A percentile compares a stretch with the other conserved stretches of the same genome.
Conservation (phyloP, 2,113 vertebrate genomes). For the Cnemophilus loriae region DNA sequence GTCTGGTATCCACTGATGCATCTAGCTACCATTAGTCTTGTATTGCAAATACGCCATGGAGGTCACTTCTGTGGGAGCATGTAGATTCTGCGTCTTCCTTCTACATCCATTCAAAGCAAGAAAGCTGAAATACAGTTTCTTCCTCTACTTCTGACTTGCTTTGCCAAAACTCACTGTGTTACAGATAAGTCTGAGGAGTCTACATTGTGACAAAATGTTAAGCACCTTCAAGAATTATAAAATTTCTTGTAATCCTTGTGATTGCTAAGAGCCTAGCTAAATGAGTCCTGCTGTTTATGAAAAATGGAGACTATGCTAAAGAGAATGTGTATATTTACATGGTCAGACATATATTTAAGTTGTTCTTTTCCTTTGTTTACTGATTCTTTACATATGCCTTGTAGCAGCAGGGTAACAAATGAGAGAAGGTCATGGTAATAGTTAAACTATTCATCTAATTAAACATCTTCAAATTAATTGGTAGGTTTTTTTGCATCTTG, state of each 20-base stretch:
- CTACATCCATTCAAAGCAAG: background rate
- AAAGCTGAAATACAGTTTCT: background rate
- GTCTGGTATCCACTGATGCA: background rate
- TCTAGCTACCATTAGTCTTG: background rate
- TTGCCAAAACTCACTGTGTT: background rate
- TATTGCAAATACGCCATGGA: background rate
- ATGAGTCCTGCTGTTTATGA: background rate
- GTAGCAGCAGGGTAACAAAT: background rate
- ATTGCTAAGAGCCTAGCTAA: background rate
- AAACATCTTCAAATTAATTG: background rate
- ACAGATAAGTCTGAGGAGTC: background rate
- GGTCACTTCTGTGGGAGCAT: background rate
- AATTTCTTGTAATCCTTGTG: background rate
- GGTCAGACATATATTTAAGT: background rate
- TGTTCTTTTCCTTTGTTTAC: background rate
- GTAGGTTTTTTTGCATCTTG: background rate
- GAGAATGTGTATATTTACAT: background rate
- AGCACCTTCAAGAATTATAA: background rate
- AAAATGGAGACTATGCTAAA: background rate
- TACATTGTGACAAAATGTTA: background rate
- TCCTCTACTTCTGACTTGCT: background rate
- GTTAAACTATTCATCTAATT: background rate
- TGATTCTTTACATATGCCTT: background rate
- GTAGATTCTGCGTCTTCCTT: background rate
- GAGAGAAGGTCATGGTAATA: background rate